Conservation (phyloP, 2,797 vertebrate genomes). For the Anabacerthia variegaticeps region DNA sequence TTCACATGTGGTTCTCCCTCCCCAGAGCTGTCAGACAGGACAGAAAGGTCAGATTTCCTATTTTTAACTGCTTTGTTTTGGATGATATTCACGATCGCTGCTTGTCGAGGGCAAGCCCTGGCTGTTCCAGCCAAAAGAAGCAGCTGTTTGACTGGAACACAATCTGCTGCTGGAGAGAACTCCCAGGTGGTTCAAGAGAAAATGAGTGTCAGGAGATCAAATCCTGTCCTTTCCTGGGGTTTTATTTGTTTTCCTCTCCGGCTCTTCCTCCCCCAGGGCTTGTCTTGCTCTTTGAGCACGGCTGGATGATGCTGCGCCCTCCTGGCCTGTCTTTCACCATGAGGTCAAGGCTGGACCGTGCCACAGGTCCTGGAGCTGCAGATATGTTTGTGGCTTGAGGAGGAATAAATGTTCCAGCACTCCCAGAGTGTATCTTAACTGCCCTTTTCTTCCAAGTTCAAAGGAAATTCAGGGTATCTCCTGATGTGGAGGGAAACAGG, state of each 20-base stretch:
- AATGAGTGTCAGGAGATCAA: background rate
- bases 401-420: background rate
- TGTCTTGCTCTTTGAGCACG: background rate
- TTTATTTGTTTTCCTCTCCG: slow-evolving; percentile 4
- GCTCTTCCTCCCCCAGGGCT: background rate
- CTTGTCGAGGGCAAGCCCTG: background rate
- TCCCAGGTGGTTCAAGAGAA: slow-evolving; percentile 24
- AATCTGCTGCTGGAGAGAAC: slow-evolving; percentile 16
- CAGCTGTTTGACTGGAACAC: slow-evolving; percentile 46
- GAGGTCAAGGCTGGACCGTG: background rate
- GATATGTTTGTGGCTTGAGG: background rate
- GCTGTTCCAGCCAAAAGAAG: slow-evolving; percentile 21
- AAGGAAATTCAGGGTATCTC: background rate
- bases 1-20: background rate
- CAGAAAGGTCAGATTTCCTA: background rate
- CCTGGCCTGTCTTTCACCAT: background rate
- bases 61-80: slow-evolving; percentile 35
- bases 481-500: background rate
- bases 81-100: background rate
- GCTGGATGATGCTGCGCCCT: background rate
- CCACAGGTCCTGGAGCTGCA: background rate
- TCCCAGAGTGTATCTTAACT: background rate
- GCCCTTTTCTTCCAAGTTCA: background rate
- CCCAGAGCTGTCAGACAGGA: background rate
- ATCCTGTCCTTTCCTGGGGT: background rate